Percentiles rank a stretch among this genome's conserved stretches.
These are phyloP conservation scores for Lathamus discolor DNA, from an alignment of 2,113 vertebrate genomes.

Conservation along the genomic window DNA sequence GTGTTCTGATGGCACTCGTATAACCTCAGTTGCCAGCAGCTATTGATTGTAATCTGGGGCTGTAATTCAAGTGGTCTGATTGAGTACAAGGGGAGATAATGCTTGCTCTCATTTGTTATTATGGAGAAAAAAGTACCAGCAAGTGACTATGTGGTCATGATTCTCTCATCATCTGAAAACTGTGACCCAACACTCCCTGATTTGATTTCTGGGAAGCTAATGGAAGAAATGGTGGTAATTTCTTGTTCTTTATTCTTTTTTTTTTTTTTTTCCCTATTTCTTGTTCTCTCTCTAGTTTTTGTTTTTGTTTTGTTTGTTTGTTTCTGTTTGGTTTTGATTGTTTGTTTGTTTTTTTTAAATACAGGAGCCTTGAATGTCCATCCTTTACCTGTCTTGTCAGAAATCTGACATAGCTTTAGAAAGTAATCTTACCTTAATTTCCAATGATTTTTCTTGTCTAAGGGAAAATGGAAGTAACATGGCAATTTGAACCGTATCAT, in stretches of 20 bases:
- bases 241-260: neutral
- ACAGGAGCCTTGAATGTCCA: neutral
- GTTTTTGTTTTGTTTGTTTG: neutral
- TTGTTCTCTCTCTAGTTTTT: neutral
- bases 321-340: neutral
- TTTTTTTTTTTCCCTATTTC: neutral
- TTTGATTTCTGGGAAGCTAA: neutral
- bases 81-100: neutral
- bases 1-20: neutral
- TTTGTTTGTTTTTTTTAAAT: neutral
- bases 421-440: neutral
- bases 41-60: neutral
- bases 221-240: neutral
- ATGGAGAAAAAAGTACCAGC: neutral
- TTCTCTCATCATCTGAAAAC: neutral
- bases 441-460: neutral
- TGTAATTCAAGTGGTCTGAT: neutral
- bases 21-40: neutral
- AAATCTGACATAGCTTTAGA: neutral
- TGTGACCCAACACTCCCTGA: neutral
- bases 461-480: neutral
- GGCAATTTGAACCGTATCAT: neutral
- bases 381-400: neutral
- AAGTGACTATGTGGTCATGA: neutral
- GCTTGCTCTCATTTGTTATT: neutral